These are phyloP conservation scores for Pantelozetes paolii DNA, from an alignment of 2,888 invertebrate species.

Conservation along the genomic window DNA sequence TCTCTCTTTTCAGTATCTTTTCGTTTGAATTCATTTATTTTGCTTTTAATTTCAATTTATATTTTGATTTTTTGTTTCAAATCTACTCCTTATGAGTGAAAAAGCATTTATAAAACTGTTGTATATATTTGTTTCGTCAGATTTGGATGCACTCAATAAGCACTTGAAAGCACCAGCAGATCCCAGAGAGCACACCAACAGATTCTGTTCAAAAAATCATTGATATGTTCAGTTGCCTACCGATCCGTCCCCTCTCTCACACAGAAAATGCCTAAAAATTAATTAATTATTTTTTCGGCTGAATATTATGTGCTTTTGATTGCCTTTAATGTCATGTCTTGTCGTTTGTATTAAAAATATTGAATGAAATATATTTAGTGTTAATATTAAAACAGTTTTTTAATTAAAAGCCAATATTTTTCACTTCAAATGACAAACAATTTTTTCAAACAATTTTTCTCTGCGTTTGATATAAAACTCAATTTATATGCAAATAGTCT, in stretches of 20 bases:
- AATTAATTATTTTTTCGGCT: constrained; percentile 26
- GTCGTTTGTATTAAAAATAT: constrained; percentile 4
- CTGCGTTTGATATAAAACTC: not conserved
- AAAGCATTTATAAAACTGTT: constrained; percentile 19
- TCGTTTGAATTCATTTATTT: constrained; percentile 14
- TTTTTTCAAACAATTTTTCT: constrained; percentile 29
- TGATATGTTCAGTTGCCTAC: not conserved
- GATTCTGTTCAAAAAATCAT: constrained; percentile 1
- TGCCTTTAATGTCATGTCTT: constrained; percentile 14
- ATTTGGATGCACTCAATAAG: not conserved
- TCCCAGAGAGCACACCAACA: not conserved
- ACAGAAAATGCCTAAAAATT: not conserved
- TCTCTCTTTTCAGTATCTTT: not conserved
- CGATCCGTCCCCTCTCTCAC: not conserved
- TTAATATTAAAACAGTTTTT: not conserved
- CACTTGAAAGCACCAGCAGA: too few species aligned
- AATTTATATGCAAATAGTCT: constrained; percentile 28
- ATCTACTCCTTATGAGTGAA: not conserved
- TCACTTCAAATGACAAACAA: constrained; percentile 19
- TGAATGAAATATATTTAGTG: not conserved
- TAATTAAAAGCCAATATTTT: constrained; percentile 27
- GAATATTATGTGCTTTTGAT: constrained; percentile 23
- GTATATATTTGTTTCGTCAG: too few species aligned
- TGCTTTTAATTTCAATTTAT: constrained; percentile 32
- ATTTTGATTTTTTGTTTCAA: not conserved